A percentile compares a stretch with the other conserved stretches of the same genome.
Evolutionary conservation across 2,113 vertebrate species (phyloP).

Genomic region (Tonatia bakeri): DNA sequence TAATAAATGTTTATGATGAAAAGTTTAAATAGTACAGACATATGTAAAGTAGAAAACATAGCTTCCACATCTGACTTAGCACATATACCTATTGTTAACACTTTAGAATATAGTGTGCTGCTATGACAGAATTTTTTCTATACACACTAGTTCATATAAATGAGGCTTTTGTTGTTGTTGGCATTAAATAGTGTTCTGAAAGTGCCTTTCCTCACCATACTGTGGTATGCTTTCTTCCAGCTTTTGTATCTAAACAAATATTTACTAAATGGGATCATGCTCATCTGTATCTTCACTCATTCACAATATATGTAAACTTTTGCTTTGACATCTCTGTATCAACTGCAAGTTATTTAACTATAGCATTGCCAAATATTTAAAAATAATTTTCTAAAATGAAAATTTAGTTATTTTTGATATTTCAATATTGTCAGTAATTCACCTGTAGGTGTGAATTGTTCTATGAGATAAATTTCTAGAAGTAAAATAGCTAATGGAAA

Average conservation of each 20-base stretch:
- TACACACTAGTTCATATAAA: not conserved
- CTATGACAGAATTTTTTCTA: not conserved
- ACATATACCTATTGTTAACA: not conserved
- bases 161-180: not conserved
- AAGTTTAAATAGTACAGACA: not conserved
- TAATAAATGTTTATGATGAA: not conserved
- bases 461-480: not conserved
- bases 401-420: not conserved
- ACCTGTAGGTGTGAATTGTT: not conserved
- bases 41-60: not conserved
- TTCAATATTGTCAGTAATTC: not conserved
- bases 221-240: not conserved
- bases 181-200: not conserved
- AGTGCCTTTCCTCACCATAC: not conserved
- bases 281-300: not conserved
- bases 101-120: not conserved
- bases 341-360: not conserved
- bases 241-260: not conserved
- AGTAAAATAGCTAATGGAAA: not conserved
- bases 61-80: not conserved
- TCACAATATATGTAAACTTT: not conserved
- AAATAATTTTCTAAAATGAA: not conserved
- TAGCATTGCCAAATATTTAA: not conserved
- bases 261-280: not conserved
- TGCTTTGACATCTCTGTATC: not conserved